Base-by-base conservation (phyloP, 2,797 vertebrate species). In the Chelonia mydas region DNA sequence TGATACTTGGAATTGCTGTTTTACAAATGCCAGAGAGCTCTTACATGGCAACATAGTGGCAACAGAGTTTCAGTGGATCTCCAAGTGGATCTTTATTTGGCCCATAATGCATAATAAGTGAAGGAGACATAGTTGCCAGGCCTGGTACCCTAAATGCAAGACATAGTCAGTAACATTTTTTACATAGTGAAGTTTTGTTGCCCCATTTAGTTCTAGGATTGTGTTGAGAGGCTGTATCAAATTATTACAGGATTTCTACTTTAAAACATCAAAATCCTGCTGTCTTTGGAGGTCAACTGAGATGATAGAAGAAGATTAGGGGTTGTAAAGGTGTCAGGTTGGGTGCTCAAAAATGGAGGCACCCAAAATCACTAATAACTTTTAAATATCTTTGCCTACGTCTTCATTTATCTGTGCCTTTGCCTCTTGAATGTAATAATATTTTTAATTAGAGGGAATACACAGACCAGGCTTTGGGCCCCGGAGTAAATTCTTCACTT, bases 1-100 rank as follows among this genome's bases (percentile, higher is more conserved):
- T 94, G 92, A 93, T 93, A 94, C 49, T 88, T 91, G 72, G 93
- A 93, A 93, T 91, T 90, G 89, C 90, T 96, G 83, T 16, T 83
- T 88, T 50, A 93, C 93, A 93, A 93, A 94, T 93, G 90, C 91
- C 93, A 87, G 82, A 90, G 54, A 89, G 82, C 90, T 95, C 45
- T 77, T 95, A 68, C 88, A 59, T 96, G 81, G 57, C 88, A 94
- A 76, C 74, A 6, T 47, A 50, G 89, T 28, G 83, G 83, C 86
- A 87, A 37, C 94, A 74, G n/a, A 77, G 83, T 3, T 91, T 33
- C 68, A 90, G 0, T 0, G 3, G 28, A 84, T 28, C 10, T 47
- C 90, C 49, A 81, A 76, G 86, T 41, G 41, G 41, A 15, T 57
- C 78, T 91, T 55, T 13, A 3, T 81, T 82, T 87, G 86, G 86